phyloP scores from a whole-genome alignment of 2,888 invertebrate species.

The Oligia latruncula region DNA sequence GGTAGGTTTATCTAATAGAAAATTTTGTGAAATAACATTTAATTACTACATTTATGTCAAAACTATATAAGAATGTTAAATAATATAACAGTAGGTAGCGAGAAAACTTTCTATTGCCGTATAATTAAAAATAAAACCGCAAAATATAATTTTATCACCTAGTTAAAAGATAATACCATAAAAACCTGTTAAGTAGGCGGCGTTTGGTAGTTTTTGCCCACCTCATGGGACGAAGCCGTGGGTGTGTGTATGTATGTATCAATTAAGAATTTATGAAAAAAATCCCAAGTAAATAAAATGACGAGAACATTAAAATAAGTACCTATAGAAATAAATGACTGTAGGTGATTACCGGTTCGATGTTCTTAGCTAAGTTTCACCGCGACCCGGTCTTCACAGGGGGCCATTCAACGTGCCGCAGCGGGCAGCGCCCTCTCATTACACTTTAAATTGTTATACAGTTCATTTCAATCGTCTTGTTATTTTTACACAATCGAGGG shows the following conservation, averaged over 20 bases:
- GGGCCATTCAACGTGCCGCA: constrained; percentile 13
- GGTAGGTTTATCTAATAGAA: too few species aligned
- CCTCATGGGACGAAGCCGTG: not conserved
- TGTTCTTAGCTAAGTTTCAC: constrained; percentile 19
- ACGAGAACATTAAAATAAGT: not conserved
- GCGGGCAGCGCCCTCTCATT: constrained; percentile 51
- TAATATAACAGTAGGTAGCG: too few species aligned
- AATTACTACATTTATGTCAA: not conserved
- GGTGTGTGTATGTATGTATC: not conserved
- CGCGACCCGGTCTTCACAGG: not conserved
- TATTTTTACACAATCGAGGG: constrained; percentile 6
- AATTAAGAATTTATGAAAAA: not conserved
- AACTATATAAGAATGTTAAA: not conserved
- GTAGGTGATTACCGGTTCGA: constrained; percentile 20
- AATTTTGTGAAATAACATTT: not conserved
- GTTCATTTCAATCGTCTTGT: constrained; percentile 35
- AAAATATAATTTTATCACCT: not conserved
- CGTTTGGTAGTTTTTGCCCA: not conserved
- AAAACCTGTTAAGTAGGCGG: too few species aligned
- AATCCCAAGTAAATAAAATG: not conserved
- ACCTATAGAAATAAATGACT: constrained; percentile 31
- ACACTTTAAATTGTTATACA: constrained; percentile 61
- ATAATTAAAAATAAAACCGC: not conserved
- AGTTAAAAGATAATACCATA: not conserved
- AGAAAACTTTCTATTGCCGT: not conserved